Conservation (phyloP, 1,140 invertebrate genomes). For the Brachystomella parvula region DNA sequence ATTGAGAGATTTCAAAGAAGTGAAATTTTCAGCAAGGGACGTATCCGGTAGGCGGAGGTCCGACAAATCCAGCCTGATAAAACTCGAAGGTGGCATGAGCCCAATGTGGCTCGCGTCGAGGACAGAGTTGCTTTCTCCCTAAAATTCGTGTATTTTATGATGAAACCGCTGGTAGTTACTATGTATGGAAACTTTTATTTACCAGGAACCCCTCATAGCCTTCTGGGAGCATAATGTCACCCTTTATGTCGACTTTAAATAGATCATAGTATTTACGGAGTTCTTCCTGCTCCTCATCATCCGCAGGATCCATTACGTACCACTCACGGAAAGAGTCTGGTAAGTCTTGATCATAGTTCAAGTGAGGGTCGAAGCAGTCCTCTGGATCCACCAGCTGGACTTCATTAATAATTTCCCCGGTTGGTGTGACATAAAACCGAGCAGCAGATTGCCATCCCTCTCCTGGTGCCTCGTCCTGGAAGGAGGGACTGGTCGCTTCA, state of each 20-base stretch:
- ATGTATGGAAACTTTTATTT: neutral
- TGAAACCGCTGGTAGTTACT: neutral
- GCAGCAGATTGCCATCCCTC: too few relatives aligned
- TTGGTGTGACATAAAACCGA: too few relatives aligned
- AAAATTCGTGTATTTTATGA: neutral
- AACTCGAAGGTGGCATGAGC: neutral
- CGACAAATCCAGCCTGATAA: neutral
- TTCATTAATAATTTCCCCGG: too few relatives aligned
- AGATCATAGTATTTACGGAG: neutral
- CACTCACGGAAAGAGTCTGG: neutral
- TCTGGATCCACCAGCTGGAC: too few relatives aligned
- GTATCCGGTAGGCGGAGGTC: neutral
- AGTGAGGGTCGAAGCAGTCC: too few relatives aligned
- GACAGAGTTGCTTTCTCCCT: neutral
- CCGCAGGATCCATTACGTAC: neutral
- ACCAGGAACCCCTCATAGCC: neutral
- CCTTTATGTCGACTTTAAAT: neutral
- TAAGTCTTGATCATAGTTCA: too few relatives aligned
- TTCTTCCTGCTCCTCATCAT: constrained; percentile 7
- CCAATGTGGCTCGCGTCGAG: neutral
- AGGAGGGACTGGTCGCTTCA: too few relatives aligned
- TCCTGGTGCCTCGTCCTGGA: too few relatives aligned
- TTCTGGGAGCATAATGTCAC: neutral
- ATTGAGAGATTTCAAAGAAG: neutral
- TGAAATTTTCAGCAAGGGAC: neutral